Conservation (phyloP, 2,888 invertebrate genomes). For the Cyclophora punctaria region DNA sequence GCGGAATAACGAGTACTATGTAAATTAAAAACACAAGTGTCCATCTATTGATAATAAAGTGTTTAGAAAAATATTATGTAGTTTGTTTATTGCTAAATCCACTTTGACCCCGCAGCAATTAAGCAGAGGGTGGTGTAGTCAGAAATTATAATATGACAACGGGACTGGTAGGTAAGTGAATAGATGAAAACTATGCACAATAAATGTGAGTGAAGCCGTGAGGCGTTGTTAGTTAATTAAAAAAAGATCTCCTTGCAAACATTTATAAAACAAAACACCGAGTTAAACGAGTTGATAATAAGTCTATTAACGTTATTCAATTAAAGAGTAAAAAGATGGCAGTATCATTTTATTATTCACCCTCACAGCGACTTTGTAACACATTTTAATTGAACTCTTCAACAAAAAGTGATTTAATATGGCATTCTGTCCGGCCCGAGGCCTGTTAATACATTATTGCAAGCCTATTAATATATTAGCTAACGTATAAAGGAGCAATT, state of each 20-base stretch:
- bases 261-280: too few species aligned
- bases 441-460: background rate
- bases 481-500: background rate
- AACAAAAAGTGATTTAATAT: background rate
- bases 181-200: too few species aligned
- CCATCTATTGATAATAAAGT: background rate
- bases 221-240: too few species aligned
- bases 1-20: too few species aligned
- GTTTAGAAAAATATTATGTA: background rate
- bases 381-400: conserved; percentile 2
- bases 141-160: too few species aligned
- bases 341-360: background rate
- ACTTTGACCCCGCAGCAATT: too few species aligned
- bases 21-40: too few species aligned
- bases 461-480: background rate
- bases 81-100: too few species aligned
- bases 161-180: too few species aligned
- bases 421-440: background rate
- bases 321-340: background rate
- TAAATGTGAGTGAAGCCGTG: too few species aligned
- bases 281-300: background rate
- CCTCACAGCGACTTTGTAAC: conserved; percentile 1
- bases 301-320: background rate
- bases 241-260: too few species aligned
- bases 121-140: too few species aligned